These are phyloP conservation scores for Anagyrus pseudococci DNA, from an alignment of 2,888 invertebrate species.

Conservation along the genomic window DNA sequence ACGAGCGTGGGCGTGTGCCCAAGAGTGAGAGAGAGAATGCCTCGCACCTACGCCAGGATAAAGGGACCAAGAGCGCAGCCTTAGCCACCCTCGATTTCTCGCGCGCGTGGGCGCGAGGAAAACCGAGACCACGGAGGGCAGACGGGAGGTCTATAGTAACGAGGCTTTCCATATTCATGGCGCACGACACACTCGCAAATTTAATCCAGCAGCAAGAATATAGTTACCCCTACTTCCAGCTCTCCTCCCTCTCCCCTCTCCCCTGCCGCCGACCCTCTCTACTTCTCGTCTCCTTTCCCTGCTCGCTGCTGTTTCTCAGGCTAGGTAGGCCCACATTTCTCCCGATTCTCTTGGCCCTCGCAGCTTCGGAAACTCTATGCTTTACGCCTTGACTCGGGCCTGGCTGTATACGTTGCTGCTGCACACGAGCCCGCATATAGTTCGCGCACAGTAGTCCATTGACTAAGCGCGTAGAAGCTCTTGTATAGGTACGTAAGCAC, in stretches of 20 bases:
- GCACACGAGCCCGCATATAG: too few species aligned
- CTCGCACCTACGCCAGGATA: neutral
- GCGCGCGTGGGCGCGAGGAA: neutral
- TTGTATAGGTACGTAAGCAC: constrained; percentile 2
- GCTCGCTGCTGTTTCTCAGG: constrained; percentile 12
- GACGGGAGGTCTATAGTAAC: constrained; percentile 49
- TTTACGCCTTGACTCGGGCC: too few species aligned
- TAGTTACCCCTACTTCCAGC: constrained; percentile 3
- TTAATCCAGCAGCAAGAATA: constrained; percentile 49
- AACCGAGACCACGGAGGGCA: neutral
- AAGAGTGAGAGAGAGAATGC: too few species aligned
- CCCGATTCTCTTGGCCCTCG: constrained; percentile 23
- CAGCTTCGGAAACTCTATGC: constrained; percentile 9
- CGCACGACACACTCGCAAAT: constrained; percentile 48
- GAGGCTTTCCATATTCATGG: constrained; percentile 60
- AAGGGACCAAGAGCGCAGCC: constrained; percentile 6
- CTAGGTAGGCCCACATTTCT: constrained; percentile 13
- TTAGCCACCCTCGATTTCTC: constrained; percentile 15
- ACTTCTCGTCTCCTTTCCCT: too few species aligned
- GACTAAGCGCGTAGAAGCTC: too few species aligned
- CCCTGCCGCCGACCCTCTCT: constrained; percentile 16
- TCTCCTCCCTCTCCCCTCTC: neutral
- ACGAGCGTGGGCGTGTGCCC: too few species aligned
- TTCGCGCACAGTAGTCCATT: too few species aligned
- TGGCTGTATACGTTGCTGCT: too few species aligned